A percentile compares a stretch with the other conserved stretches of the same genome.
phyloP scores from a whole-genome alignment of 1,140 invertebrate species.

The Cecropterus lyciades region DNA sequence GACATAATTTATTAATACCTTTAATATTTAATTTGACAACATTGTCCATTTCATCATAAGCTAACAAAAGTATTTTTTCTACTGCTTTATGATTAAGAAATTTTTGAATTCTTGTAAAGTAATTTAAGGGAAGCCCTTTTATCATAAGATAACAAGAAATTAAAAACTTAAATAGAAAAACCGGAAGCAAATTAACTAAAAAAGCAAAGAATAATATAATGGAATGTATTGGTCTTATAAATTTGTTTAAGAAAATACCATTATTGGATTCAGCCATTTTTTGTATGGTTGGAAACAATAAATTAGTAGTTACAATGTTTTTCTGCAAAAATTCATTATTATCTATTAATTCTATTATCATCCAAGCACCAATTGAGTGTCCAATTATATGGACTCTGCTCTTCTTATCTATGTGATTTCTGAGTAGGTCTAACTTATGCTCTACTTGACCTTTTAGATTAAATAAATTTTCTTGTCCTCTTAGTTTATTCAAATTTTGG shows the following conservation, averaged over 20 bases:
- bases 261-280: conserved; percentile 65
- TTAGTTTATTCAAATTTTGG: conserved; percentile 41
- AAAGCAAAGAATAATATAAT: conserved; percentile 53
- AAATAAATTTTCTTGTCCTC: conserved; percentile 58
- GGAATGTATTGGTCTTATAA: conserved; percentile 50
- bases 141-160: conserved; percentile 58
- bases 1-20: conserved; percentile 58
- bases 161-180: conserved; percentile 44
- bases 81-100: conserved; percentile 54
- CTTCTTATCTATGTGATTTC: conserved; percentile 59
- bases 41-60: conserved; percentile 74
- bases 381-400: conserved; percentile 72
- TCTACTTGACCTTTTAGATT: conserved; percentile 65
- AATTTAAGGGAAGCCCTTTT: conserved; percentile 49
- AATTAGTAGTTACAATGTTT: conserved; percentile 57
- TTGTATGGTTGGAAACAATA: conserved; percentile 75
- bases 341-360: conserved; percentile 63
- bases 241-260: conserved; percentile 62
- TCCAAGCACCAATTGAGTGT: conserved; percentile 76
- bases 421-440: conserved; percentile 69
- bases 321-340: conserved; percentile 49
- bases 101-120: conserved; percentile 52
- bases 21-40: conserved; percentile 56
- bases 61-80: conserved; percentile 66
- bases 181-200: conserved; percentile 55